These are phyloP conservation scores for Amyelois transitella DNA, from an alignment of 1,140 invertebrate genomes.

Conservation along the genomic window DNA sequence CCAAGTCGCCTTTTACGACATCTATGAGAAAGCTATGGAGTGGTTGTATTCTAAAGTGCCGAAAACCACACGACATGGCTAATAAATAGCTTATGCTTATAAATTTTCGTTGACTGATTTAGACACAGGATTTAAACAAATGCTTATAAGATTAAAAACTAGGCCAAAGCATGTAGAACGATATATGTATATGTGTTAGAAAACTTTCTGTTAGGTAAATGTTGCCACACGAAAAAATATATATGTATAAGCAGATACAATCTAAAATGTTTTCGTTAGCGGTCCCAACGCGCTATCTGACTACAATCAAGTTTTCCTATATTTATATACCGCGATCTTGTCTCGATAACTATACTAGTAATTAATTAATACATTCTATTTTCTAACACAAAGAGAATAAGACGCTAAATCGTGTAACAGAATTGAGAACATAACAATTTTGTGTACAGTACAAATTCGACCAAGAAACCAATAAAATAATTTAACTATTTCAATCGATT, in stretches of 20 bases:
- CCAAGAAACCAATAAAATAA: slow-evolving; percentile 31
- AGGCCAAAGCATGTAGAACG: too few relatives aligned
- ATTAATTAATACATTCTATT: not conserved
- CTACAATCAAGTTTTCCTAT: not conserved
- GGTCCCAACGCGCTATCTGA: not conserved
- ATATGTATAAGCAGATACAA: not conserved
- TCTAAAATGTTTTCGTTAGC: not conserved
- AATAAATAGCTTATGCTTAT: too few relatives aligned
- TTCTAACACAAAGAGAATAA: not conserved
- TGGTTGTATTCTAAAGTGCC: too few relatives aligned
- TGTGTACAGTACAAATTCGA: not conserved
- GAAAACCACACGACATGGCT: too few relatives aligned
- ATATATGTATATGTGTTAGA: not conserved
- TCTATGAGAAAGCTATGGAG: too few relatives aligned
- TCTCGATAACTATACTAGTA: not conserved
- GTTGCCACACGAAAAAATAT: not conserved
- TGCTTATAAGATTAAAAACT: too few relatives aligned
- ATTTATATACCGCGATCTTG: not conserved
- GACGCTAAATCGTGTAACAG: not conserved
- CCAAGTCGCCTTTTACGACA: too few relatives aligned
- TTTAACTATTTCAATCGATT: slow-evolving; percentile 47
- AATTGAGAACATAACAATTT: not conserved
- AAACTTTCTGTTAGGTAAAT: slow-evolving; percentile 1
- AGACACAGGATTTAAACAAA: too few relatives aligned
- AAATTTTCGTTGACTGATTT: too few relatives aligned